Conservation (phyloP, 2,797 vertebrate species). For the Falco cherrug region DNA sequence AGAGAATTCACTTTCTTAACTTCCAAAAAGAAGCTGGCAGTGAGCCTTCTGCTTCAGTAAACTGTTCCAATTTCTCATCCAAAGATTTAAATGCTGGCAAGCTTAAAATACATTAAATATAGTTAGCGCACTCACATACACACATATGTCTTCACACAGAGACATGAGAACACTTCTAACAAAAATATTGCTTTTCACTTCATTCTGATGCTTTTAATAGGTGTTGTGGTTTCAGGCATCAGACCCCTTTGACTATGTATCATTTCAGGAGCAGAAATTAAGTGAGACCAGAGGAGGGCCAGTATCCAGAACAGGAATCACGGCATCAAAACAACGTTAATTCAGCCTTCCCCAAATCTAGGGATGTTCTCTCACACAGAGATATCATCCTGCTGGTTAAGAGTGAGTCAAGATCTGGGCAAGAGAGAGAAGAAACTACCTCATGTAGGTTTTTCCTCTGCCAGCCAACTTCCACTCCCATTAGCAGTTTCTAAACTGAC, state of each 20-base stretch:
- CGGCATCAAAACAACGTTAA: background rate
- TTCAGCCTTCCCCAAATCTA: background rate
- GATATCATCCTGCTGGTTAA: background rate
- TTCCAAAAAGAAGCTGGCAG: background rate
- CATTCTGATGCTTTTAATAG: background rate
- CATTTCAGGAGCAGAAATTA: background rate
- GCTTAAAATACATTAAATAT: background rate
- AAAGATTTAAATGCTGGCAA: conserved; percentile 28
- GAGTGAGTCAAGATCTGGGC: background rate
- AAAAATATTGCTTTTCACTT: background rate
- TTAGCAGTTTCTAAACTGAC: background rate
- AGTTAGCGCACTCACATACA: background rate
- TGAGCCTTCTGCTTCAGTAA: background rate
- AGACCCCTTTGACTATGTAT: background rate
- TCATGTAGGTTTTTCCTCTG: background rate
- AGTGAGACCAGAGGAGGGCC: background rate
- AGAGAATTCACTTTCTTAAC: conserved; percentile 30
- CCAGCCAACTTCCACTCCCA: background rate
- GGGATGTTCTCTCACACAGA: background rate
- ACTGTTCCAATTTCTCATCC: background rate
- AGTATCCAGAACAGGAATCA: background rate
- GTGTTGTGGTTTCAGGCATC: background rate
- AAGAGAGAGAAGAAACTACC: background rate
- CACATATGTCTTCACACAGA: background rate
- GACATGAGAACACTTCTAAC: background rate